These are phyloP conservation scores for Ellobium chinense DNA, from an alignment of 2,888 invertebrate species.

Conservation along the genomic window DNA sequence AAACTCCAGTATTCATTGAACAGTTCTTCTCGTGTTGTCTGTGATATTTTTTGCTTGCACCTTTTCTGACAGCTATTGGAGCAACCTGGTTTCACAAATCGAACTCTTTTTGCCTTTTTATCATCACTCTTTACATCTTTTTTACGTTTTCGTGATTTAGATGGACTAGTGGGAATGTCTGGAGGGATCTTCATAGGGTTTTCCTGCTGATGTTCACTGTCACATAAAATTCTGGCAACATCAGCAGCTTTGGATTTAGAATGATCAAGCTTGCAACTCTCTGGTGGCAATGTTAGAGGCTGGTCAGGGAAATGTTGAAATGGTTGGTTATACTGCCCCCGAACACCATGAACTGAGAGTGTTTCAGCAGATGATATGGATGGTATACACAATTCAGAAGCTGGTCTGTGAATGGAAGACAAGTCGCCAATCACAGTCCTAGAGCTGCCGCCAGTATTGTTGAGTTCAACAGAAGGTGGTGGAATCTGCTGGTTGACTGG, in stretches of 20 bases:
- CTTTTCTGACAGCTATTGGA: not conserved
- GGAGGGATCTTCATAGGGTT: no score
- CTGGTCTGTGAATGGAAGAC: no score
- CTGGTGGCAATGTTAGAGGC: not conserved
- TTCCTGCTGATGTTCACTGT: not conserved
- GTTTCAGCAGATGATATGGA: not conserved
- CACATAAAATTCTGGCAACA: not conserved
- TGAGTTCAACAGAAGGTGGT: not conserved
- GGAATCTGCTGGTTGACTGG: not conserved
- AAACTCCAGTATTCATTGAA: slow-evolving; percentile 29
- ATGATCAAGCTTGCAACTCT: not conserved
- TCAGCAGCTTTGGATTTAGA: not conserved
- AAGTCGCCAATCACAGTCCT: not conserved
- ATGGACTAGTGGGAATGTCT: not conserved
- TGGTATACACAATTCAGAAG: not conserved
- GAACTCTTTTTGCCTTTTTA: slow-evolving; percentile 7
- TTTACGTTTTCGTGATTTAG: not conserved
- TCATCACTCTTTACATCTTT: not conserved
- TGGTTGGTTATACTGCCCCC: not conserved
- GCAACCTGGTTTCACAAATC: slow-evolving; percentile 10
- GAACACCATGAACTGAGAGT: not conserved
- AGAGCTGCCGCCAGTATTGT: not conserved
- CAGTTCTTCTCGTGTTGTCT: slow-evolving; percentile 8
- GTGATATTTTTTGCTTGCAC: slow-evolving; percentile 26
- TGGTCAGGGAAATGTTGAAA: not conserved